Evolutionary conservation across 2,113 vertebrate species (phyloP), one percentile per base, ranked within the genome.

Genomic region (Vidua macroura): DNA sequence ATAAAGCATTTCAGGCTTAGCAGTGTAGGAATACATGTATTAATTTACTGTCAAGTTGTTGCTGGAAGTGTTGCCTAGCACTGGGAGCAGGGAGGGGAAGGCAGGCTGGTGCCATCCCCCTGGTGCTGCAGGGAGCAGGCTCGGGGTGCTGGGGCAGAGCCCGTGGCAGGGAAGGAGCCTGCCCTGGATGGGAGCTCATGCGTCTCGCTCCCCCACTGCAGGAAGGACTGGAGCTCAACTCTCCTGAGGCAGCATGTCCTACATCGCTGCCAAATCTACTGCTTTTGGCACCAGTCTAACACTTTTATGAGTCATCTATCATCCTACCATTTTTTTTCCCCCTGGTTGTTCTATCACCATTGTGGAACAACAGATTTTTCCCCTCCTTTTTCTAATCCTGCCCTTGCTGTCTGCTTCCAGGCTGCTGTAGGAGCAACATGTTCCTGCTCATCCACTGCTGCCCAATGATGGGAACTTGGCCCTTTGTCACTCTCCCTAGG

Each of bases 231-330:
- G 88, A 95, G 82, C 85, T 28, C 88, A 75, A 4, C 79, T 93
- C 92, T 88, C 90, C 92, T 2, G 92, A 95, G 94, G 95, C 95
- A 75, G 59, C 2, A 0, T 37, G 35, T 81, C 83, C 87, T 78
- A 77, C 80, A 24, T 31, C 4, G 22, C 95, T 91, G 95, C 95
- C 95, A 96, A 88, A 88, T 49, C 95, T 78, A 5, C 94, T 88
- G 86, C 92, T 88, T 83, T 93, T 94, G 95, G 96, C 94, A 94
- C 64, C 64, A 88, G 94, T 82, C 83, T 95, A 56, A 86, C 83
- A 51, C 88, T 92, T 94, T 44, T 28, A n/a, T 96, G 95, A 96
- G 48, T 95, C 92, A 93, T 96, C 86, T 92, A 68, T 96, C 94
- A 88, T 94, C 56, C 92, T 78, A 78, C 83, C 60, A 15, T 70